Percentiles rank a stretch among this genome's conserved stretches.
These are phyloP conservation scores for Pollenia angustigena DNA, from an alignment of 2,888 invertebrate species.

Conservation along the genomic window DNA sequence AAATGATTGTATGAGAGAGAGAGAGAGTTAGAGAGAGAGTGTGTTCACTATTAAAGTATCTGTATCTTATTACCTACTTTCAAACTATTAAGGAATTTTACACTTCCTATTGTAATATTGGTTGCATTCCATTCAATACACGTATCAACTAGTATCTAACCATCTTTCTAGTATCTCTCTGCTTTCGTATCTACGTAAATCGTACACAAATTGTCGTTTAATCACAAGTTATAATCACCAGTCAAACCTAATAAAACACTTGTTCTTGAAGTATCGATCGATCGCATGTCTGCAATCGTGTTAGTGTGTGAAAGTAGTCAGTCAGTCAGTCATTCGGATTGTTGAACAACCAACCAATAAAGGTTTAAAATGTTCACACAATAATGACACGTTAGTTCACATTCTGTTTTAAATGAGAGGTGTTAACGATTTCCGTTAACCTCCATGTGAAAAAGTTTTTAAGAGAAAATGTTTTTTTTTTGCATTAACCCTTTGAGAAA, in stretches of 20 bases:
- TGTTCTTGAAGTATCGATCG: slow-evolving; percentile 50
- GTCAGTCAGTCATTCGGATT: neutral
- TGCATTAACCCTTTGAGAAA: no score
- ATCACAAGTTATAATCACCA: slow-evolving; percentile 27
- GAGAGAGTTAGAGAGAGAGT: neutral
- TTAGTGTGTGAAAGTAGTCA: slow-evolving; percentile 33
- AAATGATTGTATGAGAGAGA: neutral
- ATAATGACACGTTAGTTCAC: neutral
- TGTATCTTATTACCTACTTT: slow-evolving; percentile 31
- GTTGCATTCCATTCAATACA: slow-evolving; percentile 45
- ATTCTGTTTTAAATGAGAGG: neutral
- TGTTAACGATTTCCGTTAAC: slow-evolving; percentile 9
- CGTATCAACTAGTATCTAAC: neutral
- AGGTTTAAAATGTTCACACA: slow-evolving; percentile 39
- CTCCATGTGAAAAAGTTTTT: no score
- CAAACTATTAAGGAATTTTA: slow-evolving; percentile 49
- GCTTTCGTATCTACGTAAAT: neutral
- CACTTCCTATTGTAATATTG: slow-evolving; percentile 58
- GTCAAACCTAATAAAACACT: slow-evolving; percentile 45
- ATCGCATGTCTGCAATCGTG: slow-evolving; percentile 6
- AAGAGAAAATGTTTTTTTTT: no score
- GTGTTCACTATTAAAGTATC: neutral
- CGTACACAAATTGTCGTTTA: slow-evolving; percentile 24
- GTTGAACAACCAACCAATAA: neutral
- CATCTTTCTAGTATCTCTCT: neutral